Evolutionary conservation across 1,140 invertebrate species (phyloP).

Genomic region (Ylistrum balloti): DNA sequence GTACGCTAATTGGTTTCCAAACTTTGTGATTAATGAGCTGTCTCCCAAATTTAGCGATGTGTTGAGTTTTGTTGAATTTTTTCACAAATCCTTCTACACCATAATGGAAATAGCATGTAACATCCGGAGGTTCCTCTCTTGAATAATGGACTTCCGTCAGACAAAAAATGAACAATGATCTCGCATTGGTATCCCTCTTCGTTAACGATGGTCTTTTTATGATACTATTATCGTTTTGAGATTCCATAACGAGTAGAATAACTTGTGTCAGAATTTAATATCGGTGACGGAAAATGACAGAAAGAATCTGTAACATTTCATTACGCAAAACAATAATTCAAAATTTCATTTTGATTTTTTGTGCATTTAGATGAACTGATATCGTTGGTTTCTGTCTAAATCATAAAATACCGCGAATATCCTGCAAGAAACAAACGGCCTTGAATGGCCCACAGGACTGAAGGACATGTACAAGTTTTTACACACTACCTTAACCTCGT

Average conservation of each 20-base stretch:
- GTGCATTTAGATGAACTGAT: no score
- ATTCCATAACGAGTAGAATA: not conserved
- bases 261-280: no score
- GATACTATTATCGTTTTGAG: not conserved
- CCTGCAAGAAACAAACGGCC: no score
- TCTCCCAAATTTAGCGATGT: slow-evolving; percentile 13
- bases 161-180: slow-evolving; percentile 27
- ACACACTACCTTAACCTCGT: no score
- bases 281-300: no score
- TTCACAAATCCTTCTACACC: not conserved
- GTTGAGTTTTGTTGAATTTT: not conserved
- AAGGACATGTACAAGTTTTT: no score
- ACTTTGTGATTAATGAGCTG: not conserved
- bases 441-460: no score
- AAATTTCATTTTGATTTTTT: no score
- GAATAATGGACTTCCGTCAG: slow-evolving; percentile 6
- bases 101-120: slow-evolving; percentile 22
- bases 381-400: no score
- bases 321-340: no score
- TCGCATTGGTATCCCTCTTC: not conserved
- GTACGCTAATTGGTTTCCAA: not conserved
- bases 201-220: not conserved
- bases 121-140: not conserved
- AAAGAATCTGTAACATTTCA: no score
- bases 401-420: no score